phyloP scores from a whole-genome alignment of 2,113 vertebrate species.

The Prolemur simus region DNA sequence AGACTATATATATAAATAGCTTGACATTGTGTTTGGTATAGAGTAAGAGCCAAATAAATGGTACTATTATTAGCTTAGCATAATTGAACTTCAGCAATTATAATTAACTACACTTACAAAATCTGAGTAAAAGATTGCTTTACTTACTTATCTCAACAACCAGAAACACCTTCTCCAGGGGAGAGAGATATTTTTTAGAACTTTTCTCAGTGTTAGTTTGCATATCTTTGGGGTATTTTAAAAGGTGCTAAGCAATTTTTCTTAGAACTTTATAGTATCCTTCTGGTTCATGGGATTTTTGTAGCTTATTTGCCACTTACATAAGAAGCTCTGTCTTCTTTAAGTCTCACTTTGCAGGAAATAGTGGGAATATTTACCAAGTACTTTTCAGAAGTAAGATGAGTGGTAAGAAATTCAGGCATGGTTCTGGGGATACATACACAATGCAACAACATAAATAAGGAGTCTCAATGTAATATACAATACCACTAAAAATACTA shows the following conservation, averaged over 20 bases:
- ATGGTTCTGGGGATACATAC: neutral
- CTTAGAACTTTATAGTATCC: neutral
- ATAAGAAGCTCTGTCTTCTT: slow-evolving; percentile 22
- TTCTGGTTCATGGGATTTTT: slow-evolving; percentile 8
- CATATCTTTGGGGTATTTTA: slow-evolving; percentile 47
- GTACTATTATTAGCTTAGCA: slow-evolving; percentile 33
- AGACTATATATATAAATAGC: neutral
- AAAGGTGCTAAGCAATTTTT: slow-evolving; percentile 5
- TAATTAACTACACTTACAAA: slow-evolving; percentile 57
- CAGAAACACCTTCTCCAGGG: slow-evolving; percentile 45
- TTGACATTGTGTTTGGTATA: neutral
- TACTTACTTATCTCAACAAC: slow-evolving; percentile 12
- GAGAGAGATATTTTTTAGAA: slow-evolving; percentile 42
- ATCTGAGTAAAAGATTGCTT: slow-evolving; percentile 39
- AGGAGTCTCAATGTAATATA: neutral
- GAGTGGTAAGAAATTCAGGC: slow-evolving; percentile 14
- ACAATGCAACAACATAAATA: neutral
- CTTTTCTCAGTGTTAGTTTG: neutral
- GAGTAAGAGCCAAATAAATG: slow-evolving; percentile 45
- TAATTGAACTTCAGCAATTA: slow-evolving; percentile 35
- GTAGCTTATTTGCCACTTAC: slow-evolving; percentile 45
- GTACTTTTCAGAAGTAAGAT: slow-evolving; percentile 29
- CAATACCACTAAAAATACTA: slow-evolving; percentile 6
- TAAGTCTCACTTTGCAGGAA: neutral
- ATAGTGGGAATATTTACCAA: slow-evolving; percentile 1